Evolutionary conservation across 1,140 invertebrate genomes (phyloP).

Genomic region (Drosophila pallidifrons): DNA sequence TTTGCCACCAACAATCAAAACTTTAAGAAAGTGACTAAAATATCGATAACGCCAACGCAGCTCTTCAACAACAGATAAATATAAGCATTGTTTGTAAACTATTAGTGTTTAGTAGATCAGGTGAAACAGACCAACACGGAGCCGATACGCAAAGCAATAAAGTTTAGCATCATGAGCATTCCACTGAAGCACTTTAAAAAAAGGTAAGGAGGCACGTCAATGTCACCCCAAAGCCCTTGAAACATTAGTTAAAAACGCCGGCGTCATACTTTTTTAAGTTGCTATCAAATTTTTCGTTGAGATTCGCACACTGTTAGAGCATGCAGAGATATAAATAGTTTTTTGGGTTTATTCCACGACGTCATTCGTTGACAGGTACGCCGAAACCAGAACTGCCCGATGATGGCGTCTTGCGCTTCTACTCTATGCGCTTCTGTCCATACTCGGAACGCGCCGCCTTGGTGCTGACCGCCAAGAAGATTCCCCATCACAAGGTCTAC

Average conservation of each 20-base stretch:
- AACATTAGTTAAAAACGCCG: constrained; percentile 9
- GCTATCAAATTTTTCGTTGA: constrained; percentile 13
- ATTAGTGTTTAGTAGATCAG: not conserved
- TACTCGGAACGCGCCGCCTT: constrained; percentile 94
- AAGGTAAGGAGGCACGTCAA: constrained; percentile 49
- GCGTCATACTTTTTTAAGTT: not conserved
- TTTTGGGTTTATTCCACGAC: constrained; percentile 41
- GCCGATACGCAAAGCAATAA: constrained; percentile 1
- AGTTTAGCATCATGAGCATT: constrained; percentile 37
- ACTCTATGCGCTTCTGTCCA: constrained; percentile 96
- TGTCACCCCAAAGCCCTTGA: constrained; percentile 22
- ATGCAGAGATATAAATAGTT: constrained; percentile 17
- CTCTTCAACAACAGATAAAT: not conserved
- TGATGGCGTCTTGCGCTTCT: constrained; percentile 90
- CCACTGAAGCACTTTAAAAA: constrained; percentile 70
- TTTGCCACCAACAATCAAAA: no score
- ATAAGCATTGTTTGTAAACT: constrained; percentile 21
- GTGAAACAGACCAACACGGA: not conserved
- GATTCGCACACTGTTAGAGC: constrained; percentile 23
- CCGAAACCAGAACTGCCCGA: constrained; percentile 87
- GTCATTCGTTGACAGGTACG: constrained; percentile 86
- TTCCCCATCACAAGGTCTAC: constrained; percentile 94
- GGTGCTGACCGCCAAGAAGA: constrained; percentile 92
- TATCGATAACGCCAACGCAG: no score
- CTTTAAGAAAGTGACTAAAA: no score